Percentiles rank a stretch among this genome's conserved stretches.
These are phyloP conservation scores for Cettia cetti DNA, from an alignment of 2,113 vertebrate genomes.

Conservation along the genomic window DNA sequence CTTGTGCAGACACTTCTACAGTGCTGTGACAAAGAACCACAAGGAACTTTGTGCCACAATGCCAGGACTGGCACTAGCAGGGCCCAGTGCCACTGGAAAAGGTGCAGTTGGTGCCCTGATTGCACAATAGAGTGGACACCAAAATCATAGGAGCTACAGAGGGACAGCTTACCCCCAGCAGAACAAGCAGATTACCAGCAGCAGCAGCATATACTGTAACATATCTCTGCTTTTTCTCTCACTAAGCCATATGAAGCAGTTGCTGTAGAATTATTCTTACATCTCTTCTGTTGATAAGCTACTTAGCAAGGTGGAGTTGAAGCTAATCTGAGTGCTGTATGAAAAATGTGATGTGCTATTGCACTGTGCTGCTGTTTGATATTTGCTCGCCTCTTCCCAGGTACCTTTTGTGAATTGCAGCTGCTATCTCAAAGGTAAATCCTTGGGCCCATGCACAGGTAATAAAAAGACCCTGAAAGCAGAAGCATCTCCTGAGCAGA, in stretches of 20 bases:
- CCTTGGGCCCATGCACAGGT: background rate
- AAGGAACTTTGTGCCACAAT: background rate
- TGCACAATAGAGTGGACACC: background rate
- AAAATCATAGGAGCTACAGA: background rate
- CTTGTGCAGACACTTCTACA: background rate
- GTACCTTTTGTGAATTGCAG: background rate
- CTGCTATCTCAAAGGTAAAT: background rate
- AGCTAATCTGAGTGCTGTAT: background rate
- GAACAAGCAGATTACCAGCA: background rate
- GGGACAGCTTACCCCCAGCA: background rate
- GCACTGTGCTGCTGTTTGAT: background rate
- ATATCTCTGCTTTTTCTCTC: background rate
- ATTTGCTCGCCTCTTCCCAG: background rate
- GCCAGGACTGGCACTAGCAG: background rate
- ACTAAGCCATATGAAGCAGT: conserved; percentile 2
- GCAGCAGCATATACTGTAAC: background rate
- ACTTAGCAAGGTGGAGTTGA: conserved; percentile 18
- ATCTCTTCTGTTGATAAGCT: conserved; percentile 33
- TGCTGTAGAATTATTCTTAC: background rate
- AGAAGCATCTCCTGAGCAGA: background rate
- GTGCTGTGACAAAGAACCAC: background rate
- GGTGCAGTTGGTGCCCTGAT: background rate
- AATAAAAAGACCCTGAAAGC: background rate
- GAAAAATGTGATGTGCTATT: background rate
- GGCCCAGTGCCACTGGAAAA: background rate